Evolutionary conservation across 2,113 vertebrate genomes (phyloP), one percentile per base, ranked within the genome.

Genomic region (Lepus timidus): DNA sequence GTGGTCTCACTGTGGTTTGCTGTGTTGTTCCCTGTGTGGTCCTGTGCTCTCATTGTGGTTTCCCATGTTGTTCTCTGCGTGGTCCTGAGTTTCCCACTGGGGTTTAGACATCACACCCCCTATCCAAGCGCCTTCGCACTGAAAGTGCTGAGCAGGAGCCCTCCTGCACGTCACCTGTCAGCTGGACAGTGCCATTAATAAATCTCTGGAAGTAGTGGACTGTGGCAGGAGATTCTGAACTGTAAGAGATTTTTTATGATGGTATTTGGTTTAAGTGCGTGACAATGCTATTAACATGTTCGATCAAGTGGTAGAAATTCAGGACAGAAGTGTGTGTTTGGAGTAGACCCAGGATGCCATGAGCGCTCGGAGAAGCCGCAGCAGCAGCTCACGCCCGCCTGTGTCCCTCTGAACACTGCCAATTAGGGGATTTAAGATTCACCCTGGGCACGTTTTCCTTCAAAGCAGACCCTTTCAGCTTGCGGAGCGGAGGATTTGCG

Each of bases 391-490:
- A 44, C 44, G 44, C 44, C 44, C 44, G 44, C 44, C 44, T 44
- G 44, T 44, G 44, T 44, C 44, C 44, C 44, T 44, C 44, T 44
- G 44, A 81, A 83, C 95, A 73, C 96, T 94, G 97, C 98, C 98
- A 98, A 98, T 98, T 98, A 98, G 97, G 95, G 85, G 98, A 71
- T 97, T 98, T 98, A 98, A 95, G 97, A 97, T 96, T 96, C 97
- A 93, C 88, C 76, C 78, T 5, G 51, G 93, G 95, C 89, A 81
- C 85, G 96, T 91, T 98, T 97, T 98, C 96, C 97, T 97, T 98
- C 97, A 98, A 98, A 98, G 95, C 97, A 96, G 96, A 96, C 97
- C 97, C n/a, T 98, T 98, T 97, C 88, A 97, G 97, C 95, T 96
- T 97, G 97, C 98, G 98, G 98, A 97, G 94, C 95, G 96, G 93